Evolutionary conservation across 30 jellyfish, hydroid and myxozoan species (phyloP).

Genomic region (Calvadosia cruxmelitensis): DNA sequence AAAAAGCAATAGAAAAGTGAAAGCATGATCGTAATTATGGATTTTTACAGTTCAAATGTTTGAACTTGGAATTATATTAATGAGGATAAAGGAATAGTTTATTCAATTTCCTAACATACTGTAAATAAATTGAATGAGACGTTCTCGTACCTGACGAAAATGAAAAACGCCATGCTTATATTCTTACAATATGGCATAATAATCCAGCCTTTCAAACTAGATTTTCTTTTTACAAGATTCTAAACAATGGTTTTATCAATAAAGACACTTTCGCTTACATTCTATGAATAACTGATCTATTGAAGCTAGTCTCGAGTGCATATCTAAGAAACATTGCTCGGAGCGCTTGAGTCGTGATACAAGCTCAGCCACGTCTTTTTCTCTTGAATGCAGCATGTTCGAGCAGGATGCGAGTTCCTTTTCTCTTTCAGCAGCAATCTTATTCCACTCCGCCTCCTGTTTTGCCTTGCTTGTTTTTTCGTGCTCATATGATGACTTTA

Average conservation of each 20-base stretch:
- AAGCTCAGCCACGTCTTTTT: conserved; percentile 17
- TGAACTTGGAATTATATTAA: too few species aligned
- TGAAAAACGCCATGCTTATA: too few species aligned
- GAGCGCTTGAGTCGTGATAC: conserved; percentile 43
- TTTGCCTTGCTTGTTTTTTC: conserved; percentile 31
- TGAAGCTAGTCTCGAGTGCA: conserved; percentile 44
- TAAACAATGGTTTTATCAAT: conserved; percentile 25
- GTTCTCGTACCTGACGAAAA: too few species aligned
- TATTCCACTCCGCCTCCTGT: conserved; percentile 29
- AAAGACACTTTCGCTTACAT: conserved; percentile 63
- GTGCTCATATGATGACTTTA: conserved; percentile 60
- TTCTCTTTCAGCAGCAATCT: conserved; percentile 20
- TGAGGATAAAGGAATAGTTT: too few species aligned
- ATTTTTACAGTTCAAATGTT: too few species aligned
- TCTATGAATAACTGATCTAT: conserved; percentile 51
- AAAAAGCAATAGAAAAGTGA: too few species aligned
- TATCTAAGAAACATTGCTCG: conserved; percentile 30
- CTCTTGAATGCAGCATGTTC: not conserved
- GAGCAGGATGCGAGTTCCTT: conserved; percentile 20
- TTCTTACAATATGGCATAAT: too few species aligned
- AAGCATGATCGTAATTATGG: too few species aligned
- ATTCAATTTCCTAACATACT: too few species aligned
- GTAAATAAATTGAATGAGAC: too few species aligned
- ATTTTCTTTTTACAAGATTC: too few species aligned
- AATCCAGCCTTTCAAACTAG: too few species aligned